phyloP scores from a whole-genome alignment of 2,888 invertebrate genomes.

The Lasioglossum figueresi region DNA sequence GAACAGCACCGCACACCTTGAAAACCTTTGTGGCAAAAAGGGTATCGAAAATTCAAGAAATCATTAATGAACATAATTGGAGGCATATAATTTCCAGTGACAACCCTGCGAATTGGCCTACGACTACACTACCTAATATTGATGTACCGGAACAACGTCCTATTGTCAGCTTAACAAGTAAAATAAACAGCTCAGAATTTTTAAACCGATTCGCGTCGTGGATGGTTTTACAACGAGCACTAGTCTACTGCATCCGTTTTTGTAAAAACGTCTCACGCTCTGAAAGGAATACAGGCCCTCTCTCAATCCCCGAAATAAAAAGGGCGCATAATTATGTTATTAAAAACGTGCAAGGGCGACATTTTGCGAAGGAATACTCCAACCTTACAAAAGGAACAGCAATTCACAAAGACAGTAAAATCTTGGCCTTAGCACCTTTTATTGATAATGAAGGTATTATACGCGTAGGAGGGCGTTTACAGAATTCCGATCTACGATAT shows the following conservation, averaged over 20 bases:
- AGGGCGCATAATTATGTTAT: neutral
- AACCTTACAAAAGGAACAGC: neutral
- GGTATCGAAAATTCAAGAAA: neutral
- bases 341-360: neutral
- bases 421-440: neutral
- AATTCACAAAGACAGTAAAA: neutral
- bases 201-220: no score
- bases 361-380: neutral
- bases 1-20: neutral
- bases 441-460: neutral
- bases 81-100: neutral
- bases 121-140: no score
- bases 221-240: no score
- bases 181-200: no score
- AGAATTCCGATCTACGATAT: neutral
- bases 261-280: no score
- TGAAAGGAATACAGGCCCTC: no score
- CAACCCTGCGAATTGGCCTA: slow-evolving; percentile 1
- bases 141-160: no score
- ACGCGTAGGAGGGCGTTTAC: neutral
- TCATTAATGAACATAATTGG: neutral
- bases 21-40: slow-evolving; percentile 11
- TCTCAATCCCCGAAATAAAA: no score
- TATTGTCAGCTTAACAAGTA: no score
- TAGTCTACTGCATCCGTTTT: no score